Evolutionary conservation across 1,140 invertebrate species (phyloP).

Genomic region (Monochamus saltuarius): DNA sequence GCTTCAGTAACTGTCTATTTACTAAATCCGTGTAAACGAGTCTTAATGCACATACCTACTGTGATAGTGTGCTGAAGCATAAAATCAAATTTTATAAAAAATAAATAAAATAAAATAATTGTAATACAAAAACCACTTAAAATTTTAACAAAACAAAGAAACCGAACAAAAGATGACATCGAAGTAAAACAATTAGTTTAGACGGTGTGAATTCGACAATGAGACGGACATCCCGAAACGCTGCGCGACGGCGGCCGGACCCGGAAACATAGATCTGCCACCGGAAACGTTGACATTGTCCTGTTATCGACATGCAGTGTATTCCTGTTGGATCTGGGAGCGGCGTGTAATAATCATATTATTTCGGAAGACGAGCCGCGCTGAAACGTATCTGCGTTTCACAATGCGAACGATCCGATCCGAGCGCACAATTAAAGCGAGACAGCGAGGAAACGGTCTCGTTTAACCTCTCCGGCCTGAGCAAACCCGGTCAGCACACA

Average conservation of each 20-base stretch:
- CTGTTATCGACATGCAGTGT: slow-evolving; percentile 17
- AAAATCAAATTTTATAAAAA: no score
- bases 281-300: slow-evolving; percentile 16
- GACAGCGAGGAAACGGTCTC: slow-evolving; percentile 7
- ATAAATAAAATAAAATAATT: no score
- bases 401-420: slow-evolving; percentile 6
- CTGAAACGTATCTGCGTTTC: slow-evolving; percentile 15
- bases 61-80: no score
- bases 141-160: not conserved
- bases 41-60: no score
- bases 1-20: no score
- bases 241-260: not conserved
- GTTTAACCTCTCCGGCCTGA: slow-evolving; percentile 26
- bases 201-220: slow-evolving; percentile 13
- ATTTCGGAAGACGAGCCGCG: slow-evolving; percentile 15
- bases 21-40: no score
- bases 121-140: no score
- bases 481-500: slow-evolving; percentile 29
- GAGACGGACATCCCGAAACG: slow-evolving; percentile 14
- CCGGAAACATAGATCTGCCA: slow-evolving; percentile 20
- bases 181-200: slow-evolving; percentile 13
- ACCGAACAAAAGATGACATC: not conserved
- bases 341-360: slow-evolving; percentile 20
- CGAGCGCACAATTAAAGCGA: not conserved
- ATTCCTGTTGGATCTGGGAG: slow-evolving; percentile 6